These are phyloP conservation scores for Melipona beecheii DNA, from an alignment of 2,888 invertebrate species.

Conservation along the genomic window DNA sequence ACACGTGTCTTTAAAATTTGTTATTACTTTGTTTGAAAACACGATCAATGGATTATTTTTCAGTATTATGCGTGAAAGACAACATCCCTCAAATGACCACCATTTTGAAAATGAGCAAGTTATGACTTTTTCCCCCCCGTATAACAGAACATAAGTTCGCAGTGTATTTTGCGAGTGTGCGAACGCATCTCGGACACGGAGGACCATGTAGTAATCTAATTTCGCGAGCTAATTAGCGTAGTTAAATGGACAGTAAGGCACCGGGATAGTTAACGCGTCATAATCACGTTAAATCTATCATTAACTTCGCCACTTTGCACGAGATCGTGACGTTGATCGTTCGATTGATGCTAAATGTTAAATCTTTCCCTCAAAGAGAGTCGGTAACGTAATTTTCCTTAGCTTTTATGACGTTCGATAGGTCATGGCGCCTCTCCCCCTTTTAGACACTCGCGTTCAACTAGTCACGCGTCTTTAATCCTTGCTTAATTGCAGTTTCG, in stretches of 20 bases:
- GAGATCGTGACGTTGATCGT: neutral
- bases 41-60: too few relatives aligned
- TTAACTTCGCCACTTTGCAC: slow-evolving; percentile 3
- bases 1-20: too few relatives aligned
- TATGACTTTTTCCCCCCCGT: too few relatives aligned
- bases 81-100: too few relatives aligned
- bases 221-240: slow-evolving; percentile 41
- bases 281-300: slow-evolving; percentile 35
- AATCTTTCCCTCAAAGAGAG: neutral
- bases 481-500: too few relatives aligned
- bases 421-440: neutral
- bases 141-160: neutral
- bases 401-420: neutral
- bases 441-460: too few relatives aligned
- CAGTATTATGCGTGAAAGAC: too few relatives aligned
- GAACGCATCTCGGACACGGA: neutral
- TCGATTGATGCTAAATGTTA: neutral
- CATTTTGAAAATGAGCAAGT: too few relatives aligned
- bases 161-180: slow-evolving; percentile 17
- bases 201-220: slow-evolving; percentile 43
- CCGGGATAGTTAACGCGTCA: slow-evolving; percentile 32
- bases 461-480: neutral
- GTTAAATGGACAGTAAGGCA: slow-evolving; percentile 38
- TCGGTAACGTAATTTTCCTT: neutral
- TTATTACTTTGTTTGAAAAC: too few relatives aligned